These are phyloP conservation scores for Clarias macrocephalus DNA, from an alignment of 2,113 vertebrate species.

Conservation along the genomic window DNA sequence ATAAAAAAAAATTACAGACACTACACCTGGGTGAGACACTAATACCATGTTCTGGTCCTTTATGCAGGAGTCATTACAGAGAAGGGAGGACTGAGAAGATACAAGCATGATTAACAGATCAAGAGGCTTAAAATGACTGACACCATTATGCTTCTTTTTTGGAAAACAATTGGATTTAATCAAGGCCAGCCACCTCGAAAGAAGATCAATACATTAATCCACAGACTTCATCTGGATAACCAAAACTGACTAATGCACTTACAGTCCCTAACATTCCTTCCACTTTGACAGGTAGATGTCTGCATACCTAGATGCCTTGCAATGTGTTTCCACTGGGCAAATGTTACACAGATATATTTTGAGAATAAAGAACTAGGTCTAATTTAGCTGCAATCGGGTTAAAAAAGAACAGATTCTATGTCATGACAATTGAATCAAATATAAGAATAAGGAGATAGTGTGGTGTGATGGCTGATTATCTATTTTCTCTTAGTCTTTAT, in stretches of 20 bases:
- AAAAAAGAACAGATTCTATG: background rate
- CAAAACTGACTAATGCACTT: conserved; percentile 26
- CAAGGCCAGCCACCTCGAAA: background rate
- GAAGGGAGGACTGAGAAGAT: background rate
- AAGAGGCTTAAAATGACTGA: background rate
- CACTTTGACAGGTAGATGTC: conserved; percentile 1
- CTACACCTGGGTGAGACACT: too few relatives aligned
- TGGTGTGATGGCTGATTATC: too few relatives aligned
- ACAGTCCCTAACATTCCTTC: conserved; percentile 6
- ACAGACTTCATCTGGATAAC: background rate
- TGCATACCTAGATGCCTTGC: background rate
- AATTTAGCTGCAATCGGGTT: too few relatives aligned
- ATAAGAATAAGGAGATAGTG: too few relatives aligned
- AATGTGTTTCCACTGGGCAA: background rate
- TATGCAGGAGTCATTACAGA: too few relatives aligned
- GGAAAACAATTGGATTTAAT: background rate
- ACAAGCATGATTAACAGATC: background rate
- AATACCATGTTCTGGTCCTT: too few relatives aligned
- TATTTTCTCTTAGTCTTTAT: too few relatives aligned
- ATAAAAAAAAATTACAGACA: too few relatives aligned
- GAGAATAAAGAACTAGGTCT: too few relatives aligned
- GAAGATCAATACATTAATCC: background rate
- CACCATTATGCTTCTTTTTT: background rate
- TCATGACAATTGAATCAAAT: too few relatives aligned
- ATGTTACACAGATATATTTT: too few relatives aligned